These are phyloP conservation scores for Channallabes apus DNA, from an alignment of 2,797 vertebrate genomes.

Conservation along the genomic window DNA sequence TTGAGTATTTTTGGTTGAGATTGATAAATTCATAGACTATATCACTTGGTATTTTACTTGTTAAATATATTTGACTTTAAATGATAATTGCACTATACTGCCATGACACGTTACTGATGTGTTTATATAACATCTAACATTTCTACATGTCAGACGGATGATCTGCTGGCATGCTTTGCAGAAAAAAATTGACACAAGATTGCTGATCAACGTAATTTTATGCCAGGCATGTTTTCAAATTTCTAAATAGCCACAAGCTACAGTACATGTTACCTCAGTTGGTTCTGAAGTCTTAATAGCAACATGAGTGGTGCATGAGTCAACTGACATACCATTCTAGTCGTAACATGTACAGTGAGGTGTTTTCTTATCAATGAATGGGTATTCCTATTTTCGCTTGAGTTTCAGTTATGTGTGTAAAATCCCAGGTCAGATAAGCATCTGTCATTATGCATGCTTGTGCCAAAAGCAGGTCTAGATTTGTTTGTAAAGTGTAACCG, in stretches of 20 bases:
- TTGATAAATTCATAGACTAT: not conserved
- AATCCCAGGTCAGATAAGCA: not conserved
- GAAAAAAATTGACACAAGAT: slow-evolving; percentile 7
- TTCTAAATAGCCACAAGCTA: slow-evolving; percentile 18
- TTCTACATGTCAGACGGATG: not conserved
- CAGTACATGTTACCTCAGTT: not conserved
- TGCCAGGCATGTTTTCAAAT: slow-evolving; percentile 1
- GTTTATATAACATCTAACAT: not conserved
- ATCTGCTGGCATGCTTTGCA: not conserved
- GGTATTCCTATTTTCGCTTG: not conserved
- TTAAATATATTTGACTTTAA: slow-evolving; percentile 11
- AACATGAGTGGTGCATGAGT: not conserved
- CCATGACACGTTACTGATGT: not conserved
- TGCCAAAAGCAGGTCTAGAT: slow-evolving; percentile 17
- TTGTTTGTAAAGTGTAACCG: not conserved
- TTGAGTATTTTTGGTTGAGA: not conserved
- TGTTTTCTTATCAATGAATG: too few relatives aligned
- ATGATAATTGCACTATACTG: slow-evolving; percentile 18
- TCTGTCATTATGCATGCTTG: not conserved
- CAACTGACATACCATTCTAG: slow-evolving; percentile 6
- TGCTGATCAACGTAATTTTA: slow-evolving; percentile 23
- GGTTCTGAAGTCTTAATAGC: slow-evolving; percentile 32
- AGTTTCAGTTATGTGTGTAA: too few relatives aligned
- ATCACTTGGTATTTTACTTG: not conserved
- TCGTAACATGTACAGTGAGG: not conserved